These are phyloP conservation scores for Tachystola acroxantha DNA, from an alignment of 2,888 invertebrate species.

Conservation along the genomic window DNA sequence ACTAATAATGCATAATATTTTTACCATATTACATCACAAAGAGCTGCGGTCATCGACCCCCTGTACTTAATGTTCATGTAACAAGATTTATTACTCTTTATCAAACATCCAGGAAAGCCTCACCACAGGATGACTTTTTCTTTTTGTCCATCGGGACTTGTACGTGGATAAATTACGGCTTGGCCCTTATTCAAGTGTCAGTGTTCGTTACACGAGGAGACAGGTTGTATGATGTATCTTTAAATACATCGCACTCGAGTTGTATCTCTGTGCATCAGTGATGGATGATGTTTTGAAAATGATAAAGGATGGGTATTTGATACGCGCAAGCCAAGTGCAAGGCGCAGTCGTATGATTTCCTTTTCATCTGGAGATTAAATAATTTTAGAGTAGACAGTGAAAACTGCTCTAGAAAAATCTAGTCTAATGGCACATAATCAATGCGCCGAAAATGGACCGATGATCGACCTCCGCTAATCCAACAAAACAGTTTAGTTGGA, in stretches of 20 bases:
- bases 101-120: conserved; percentile 10
- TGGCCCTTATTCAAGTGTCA: conserved; percentile 22
- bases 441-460: too few species aligned
- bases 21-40: not conserved
- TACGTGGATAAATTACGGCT: conserved; percentile 18
- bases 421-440: too few species aligned
- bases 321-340: too few species aligned
- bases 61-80: not conserved
- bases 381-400: too few species aligned
- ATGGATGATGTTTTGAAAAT: not conserved
- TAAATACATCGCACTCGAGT: conserved; percentile 4
- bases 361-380: too few species aligned
- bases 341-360: too few species aligned
- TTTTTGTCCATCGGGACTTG: conserved; percentile 16
- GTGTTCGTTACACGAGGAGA: conserved; percentile 11
- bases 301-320: too few species aligned
- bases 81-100: conserved; percentile 21
- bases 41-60: conserved; percentile 2
- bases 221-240: conserved; percentile 9
- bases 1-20: too few species aligned
- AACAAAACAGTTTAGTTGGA: too few species aligned
- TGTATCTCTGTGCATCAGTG: not conserved
- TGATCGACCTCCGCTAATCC: too few species aligned
- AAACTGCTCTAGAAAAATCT: too few species aligned
- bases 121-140: conserved; percentile 15